Conservation (phyloP, 2,113 vertebrate species). For the Chaenogobius annularis region DNA sequence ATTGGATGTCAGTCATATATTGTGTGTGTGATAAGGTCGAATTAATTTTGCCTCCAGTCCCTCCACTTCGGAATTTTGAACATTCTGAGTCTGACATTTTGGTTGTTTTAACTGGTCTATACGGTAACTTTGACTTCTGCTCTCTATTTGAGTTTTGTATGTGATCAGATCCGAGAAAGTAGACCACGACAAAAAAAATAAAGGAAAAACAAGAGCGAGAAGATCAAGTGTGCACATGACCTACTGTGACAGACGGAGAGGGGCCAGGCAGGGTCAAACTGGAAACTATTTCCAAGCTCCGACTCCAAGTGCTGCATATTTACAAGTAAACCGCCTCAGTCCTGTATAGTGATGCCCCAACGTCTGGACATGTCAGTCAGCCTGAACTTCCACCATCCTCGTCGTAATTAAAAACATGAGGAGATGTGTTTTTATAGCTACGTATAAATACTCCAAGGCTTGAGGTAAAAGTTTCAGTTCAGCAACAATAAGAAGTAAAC, state of each 20-base stretch:
- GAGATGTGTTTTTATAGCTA: constrained; percentile 9
- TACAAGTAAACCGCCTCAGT: constrained; percentile 38
- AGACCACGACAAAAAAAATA: background rate
- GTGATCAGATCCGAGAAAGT: background rate
- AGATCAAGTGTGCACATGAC: background rate
- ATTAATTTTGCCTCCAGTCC: no score
- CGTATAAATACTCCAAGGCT: constrained; percentile 11
- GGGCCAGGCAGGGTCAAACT: constrained; percentile 16
- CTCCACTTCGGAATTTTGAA: no score
- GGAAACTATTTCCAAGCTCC: constrained; percentile 23
- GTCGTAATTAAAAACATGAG: constrained; percentile 24
- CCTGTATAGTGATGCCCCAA: constrained; percentile 10
- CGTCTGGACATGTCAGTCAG: constrained; percentile 22
- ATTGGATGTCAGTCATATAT: no score
- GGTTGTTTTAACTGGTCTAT: no score
- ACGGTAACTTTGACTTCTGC: background rate
- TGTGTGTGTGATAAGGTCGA: no score
- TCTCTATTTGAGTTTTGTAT: background rate
- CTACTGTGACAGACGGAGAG: constrained; percentile 10
- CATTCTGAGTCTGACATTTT: background rate
- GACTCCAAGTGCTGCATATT: constrained; percentile 40
- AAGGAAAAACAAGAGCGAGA: background rate
- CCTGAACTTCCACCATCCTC: constrained; percentile 34
- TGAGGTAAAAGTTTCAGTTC: constrained; percentile 6
- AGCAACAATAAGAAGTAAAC: constrained; percentile 7